Conservation (phyloP, 2,888 invertebrate genomes). For the Autographa pulchrina region DNA sequence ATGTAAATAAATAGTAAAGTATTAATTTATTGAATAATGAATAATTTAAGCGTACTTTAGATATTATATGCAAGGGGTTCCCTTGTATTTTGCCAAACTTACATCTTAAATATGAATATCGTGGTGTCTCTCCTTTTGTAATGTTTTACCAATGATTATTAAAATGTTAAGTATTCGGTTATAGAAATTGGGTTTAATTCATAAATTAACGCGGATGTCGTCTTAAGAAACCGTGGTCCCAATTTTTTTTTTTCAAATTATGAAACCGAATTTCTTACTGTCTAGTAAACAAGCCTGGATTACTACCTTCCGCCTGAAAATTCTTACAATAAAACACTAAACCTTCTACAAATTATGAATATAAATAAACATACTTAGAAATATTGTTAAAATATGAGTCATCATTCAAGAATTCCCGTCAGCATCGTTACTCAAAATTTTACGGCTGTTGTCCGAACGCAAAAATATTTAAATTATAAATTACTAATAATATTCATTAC, state of each 20-base stretch:
- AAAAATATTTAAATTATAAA: slow-evolving; percentile 37
- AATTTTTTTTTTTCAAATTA: no score
- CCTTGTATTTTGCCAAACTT: not conserved
- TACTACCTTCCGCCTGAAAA: slow-evolving; percentile 74
- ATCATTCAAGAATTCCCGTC: slow-evolving; percentile 27
- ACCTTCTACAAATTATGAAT: not conserved
- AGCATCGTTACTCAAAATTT: slow-evolving; percentile 28
- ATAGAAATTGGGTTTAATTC: no score
- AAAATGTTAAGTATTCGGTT: no score
- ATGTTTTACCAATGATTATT: no score
- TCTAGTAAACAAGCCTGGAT: slow-evolving; percentile 75
- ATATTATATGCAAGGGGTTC: no score
- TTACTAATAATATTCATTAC: slow-evolving; percentile 29
- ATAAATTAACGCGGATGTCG: no score
- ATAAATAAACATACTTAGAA: slow-evolving; percentile 15
- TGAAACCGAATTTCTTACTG: slow-evolving; percentile 47
- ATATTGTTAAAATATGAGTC: slow-evolving; percentile 26
- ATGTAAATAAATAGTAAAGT: not conserved
- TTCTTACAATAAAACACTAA: slow-evolving; percentile 8
- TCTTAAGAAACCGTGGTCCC: no score
- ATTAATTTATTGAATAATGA: not conserved
- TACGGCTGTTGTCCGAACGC: slow-evolving; percentile 15
- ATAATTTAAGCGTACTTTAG: no score
- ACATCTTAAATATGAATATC: not conserved
- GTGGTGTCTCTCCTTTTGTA: no score